A percentile compares a stretch with the other conserved stretches of the same genome.
These are phyloP conservation scores for Paralichthys olivaceus DNA, from an alignment of 2,113 vertebrate species.

Conservation along the genomic window DNA sequence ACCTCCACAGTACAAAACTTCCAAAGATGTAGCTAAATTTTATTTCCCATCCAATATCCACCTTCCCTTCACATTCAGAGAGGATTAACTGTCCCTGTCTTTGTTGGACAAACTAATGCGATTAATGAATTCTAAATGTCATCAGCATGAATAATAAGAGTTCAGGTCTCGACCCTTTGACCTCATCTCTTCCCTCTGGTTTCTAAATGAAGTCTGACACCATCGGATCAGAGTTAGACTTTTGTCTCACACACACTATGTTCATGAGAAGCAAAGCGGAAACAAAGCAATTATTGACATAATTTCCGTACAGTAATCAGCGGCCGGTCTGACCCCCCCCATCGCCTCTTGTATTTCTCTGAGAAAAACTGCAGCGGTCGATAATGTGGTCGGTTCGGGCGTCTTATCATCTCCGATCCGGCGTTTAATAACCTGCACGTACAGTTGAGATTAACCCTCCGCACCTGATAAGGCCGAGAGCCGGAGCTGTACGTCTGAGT, in stretches of 20 bases:
- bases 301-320: constrained; percentile 14
- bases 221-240: background rate
- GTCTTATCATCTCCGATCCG: constrained; percentile 50
- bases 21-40: too few relatives aligned
- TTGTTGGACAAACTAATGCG: too few relatives aligned
- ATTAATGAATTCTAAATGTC: background rate
- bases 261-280: too few relatives aligned
- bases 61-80: background rate
- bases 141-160: background rate
- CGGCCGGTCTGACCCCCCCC: background rate
- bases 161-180: background rate
- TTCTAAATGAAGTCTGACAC: background rate
- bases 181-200: background rate
- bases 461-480: constrained; percentile 33
- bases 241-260: background rate
- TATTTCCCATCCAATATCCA: background rate
- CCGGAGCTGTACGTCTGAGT: background rate
- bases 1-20: too few relatives aligned
- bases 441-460: constrained; percentile 58
- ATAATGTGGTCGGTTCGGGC: constrained; percentile 23
- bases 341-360: too few relatives aligned
- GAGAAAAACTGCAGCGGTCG: constrained; percentile 15
- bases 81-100: background rate
- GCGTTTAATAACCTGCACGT: constrained; percentile 48
- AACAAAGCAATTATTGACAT: too few relatives aligned